phyloP scores from a whole-genome alignment of 1,140 invertebrate genomes.

The Orchesella cincta region DNA sequence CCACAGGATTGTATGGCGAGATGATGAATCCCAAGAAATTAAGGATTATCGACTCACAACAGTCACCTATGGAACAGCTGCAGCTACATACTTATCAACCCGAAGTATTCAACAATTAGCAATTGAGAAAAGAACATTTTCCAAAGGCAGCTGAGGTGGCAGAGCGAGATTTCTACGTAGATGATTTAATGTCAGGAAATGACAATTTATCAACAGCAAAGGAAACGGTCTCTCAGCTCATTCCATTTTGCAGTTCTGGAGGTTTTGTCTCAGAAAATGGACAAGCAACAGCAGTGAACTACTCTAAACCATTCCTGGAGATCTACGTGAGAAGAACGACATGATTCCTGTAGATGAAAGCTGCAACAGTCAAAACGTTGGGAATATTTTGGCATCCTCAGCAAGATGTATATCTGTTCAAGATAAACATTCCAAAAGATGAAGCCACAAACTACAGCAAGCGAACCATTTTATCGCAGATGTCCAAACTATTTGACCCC shows the following conservation, averaged over 20 bases:
- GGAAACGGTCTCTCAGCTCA: slow-evolving; percentile 7
- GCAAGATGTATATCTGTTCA: slow-evolving; percentile 33
- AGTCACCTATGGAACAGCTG: slow-evolving; percentile 30
- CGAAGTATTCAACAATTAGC: slow-evolving; percentile 23
- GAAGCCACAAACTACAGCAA: slow-evolving; percentile 42
- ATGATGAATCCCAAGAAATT: background rate
- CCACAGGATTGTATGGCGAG: slow-evolving; percentile 46
- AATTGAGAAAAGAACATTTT: background rate
- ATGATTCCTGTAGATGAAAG: background rate
- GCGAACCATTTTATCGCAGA: slow-evolving; percentile 31
- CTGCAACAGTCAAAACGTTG: slow-evolving; percentile 37
- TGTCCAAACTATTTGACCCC: slow-evolving; percentile 31
- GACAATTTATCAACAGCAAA: slow-evolving; percentile 34
- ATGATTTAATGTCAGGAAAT: slow-evolving; percentile 30
- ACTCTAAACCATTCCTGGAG: background rate
- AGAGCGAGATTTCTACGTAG: background rate
- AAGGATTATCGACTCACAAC: slow-evolving; percentile 24
- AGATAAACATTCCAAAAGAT: background rate
- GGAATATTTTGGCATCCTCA: slow-evolving; percentile 43
- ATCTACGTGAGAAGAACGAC: background rate
- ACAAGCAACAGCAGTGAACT: background rate
- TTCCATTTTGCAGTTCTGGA: slow-evolving; percentile 27
- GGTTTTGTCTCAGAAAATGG: background rate
- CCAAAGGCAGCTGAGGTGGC: background rate
- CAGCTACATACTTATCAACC: slow-evolving; percentile 12